These are phyloP conservation scores for Radopholus similis DNA, from an alignment of 1,140 invertebrate species.

Conservation along the genomic window DNA sequence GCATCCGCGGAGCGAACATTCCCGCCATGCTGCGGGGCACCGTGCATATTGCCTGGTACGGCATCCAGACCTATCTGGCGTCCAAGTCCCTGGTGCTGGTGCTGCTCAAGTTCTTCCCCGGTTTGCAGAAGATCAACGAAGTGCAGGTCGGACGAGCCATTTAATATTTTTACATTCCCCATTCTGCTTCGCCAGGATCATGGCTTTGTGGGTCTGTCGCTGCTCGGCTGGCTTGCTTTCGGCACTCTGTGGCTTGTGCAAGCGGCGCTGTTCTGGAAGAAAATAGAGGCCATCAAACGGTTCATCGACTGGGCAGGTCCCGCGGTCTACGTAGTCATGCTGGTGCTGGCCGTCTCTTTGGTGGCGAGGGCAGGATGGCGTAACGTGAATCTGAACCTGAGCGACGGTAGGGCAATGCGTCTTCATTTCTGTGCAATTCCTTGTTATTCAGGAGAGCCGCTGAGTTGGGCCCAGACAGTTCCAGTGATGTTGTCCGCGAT, in stretches of 20 bases:
- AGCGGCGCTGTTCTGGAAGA: neutral
- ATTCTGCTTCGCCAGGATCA: too few species aligned
- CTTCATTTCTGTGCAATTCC: too few species aligned
- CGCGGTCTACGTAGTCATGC: neutral
- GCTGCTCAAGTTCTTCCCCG: neutral
- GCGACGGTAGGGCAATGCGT: too few species aligned
- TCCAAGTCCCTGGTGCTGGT: neutral
- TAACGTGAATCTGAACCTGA: neutral
- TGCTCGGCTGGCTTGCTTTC: neutral
- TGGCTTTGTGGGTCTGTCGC: neutral
- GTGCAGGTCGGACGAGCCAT: too few species aligned
- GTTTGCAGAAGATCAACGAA: too few species aligned
- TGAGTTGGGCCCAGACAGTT: neutral
- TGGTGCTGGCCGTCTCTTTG: neutral
- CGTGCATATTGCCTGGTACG: neutral
- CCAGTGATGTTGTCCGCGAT: neutral
- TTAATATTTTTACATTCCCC: too few species aligned
- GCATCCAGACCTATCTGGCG: neutral
- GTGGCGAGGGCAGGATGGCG: neutral
- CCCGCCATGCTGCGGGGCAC: neutral
- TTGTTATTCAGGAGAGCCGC: neutral
- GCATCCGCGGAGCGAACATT: neutral
- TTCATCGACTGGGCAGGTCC: neutral
- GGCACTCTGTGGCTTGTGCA: neutral
- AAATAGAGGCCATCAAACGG: neutral